phyloP scores from a whole-genome alignment of 2,888 invertebrate species.

The Clepsis dumicolana region DNA sequence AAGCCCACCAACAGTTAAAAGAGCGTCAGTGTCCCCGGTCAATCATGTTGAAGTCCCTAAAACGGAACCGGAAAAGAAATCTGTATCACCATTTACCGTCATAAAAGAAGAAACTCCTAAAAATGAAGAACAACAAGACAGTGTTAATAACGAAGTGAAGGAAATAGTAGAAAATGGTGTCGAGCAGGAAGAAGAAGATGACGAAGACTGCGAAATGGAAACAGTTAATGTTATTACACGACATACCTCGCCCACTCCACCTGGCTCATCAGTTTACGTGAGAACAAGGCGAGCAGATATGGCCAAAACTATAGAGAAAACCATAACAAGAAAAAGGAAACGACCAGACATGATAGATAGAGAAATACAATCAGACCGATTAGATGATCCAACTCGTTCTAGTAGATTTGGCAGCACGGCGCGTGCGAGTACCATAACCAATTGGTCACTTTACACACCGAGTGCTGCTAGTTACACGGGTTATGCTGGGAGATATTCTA shows the following conservation, averaged over 20 bases:
- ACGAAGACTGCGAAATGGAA: conserved; percentile 66
- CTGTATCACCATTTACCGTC: conserved; percentile 53
- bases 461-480: conserved; percentile 73
- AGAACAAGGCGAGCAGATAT: conserved; percentile 90
- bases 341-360: conserved; percentile 88
- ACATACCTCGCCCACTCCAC: conserved; percentile 92
- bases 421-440: conserved; percentile 84
- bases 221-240: conserved; percentile 89
- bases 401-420: conserved; percentile 87
- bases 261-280: conserved; percentile 87
- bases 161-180: conserved; percentile 52
- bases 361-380: conserved; percentile 90
- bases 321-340: conserved; percentile 86
- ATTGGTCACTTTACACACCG: conserved; percentile 88
- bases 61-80: conserved; percentile 59
- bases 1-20: conserved; percentile 74
- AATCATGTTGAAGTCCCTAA: conserved; percentile 61
- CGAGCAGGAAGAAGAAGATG: conserved; percentile 49
- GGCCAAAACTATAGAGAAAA: conserved; percentile 90
- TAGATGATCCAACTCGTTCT: conserved; percentile 89
- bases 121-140: conserved; percentile 42
- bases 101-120: conserved; percentile 53
- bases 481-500: conserved; percentile 81
- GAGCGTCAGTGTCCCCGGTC: conserved; percentile 72
- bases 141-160: conserved; percentile 47